Evolutionary conservation across 2,888 invertebrate genomes (phyloP).

Genomic region (Drosophila seclusa): DNA sequence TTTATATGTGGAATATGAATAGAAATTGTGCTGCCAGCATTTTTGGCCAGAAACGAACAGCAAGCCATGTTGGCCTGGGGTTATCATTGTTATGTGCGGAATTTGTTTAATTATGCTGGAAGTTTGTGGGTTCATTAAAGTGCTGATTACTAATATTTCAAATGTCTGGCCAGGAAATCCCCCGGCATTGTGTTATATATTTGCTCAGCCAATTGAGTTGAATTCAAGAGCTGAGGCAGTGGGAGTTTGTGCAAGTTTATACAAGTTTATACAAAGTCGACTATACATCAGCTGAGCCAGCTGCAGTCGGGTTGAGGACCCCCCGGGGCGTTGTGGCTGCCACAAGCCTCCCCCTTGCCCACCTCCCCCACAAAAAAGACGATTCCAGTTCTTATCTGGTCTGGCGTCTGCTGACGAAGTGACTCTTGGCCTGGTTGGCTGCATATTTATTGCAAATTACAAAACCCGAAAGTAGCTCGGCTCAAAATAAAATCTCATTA

Average conservation of each 20-base stretch:
- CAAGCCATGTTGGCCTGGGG: constrained; percentile 17
- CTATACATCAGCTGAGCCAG: background rate
- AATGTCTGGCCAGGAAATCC: constrained; percentile 6
- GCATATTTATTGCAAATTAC: constrained; percentile 79
- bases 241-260: constrained; percentile 5
- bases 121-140: constrained; percentile 55
- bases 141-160: constrained; percentile 43
- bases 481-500: constrained; percentile 72
- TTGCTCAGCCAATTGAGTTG: constrained; percentile 36
- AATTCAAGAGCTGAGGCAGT: constrained; percentile 5
- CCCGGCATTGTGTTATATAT: constrained; percentile 8
- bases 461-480: constrained; percentile 51
- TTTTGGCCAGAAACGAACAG: constrained; percentile 16
- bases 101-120: constrained; percentile 51
- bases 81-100: constrained; percentile 30
- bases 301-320: constrained; percentile 9
- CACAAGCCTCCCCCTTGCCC: background rate
- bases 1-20: background rate
- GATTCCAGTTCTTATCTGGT: constrained; percentile 32
- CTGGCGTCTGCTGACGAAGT: constrained; percentile 31
- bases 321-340: constrained; percentile 36
- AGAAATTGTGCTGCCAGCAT: constrained; percentile 10
- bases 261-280: background rate
- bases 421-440: constrained; percentile 41
- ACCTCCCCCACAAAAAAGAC: background rate